Evolutionary conservation across 2,113 vertebrate genomes (phyloP).

Genomic region (Atherinomorus stipes): DNA sequence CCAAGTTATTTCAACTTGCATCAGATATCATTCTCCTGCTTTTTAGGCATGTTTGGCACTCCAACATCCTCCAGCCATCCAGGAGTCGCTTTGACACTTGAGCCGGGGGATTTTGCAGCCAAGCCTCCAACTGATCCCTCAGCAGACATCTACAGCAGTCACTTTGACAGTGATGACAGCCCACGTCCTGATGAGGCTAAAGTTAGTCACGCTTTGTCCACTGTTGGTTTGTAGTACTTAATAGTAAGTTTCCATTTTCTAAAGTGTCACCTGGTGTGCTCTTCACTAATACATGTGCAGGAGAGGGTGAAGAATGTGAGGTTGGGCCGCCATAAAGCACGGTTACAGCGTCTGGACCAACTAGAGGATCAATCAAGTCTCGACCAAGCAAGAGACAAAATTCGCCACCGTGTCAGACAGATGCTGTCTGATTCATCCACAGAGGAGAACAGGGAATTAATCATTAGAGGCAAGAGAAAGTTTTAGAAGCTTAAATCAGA

Average conservation of each 20-base stretch:
- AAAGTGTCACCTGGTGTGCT: background rate
- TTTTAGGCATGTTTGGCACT: conserved; percentile 87
- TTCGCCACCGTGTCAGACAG: conserved; percentile 76
- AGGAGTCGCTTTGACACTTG: conserved; percentile 61
- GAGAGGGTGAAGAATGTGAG: conserved; percentile 82
- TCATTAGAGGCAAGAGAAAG: conserved; percentile 62
- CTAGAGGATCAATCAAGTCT: conserved; percentile 54
- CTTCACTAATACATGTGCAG: conserved; percentile 64
- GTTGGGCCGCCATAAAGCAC: conserved; percentile 84
- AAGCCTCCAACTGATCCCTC: conserved; percentile 68
- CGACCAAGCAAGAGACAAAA: conserved; percentile 75
- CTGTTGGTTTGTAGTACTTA: background rate
- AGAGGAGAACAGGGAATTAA: conserved; percentile 36
- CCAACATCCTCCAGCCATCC: conserved; percentile 57
- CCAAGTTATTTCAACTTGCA: background rate
- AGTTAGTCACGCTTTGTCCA: conserved; percentile 50
- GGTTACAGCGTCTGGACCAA: conserved; percentile 81
- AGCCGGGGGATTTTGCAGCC: conserved; percentile 70
- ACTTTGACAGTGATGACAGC: conserved; percentile 56
- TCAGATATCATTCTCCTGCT: background rate
- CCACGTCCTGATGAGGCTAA: conserved; percentile 73
- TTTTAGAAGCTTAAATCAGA: background rate
- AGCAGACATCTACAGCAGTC: conserved; percentile 75
- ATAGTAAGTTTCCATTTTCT: background rate
- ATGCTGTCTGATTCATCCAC: conserved; percentile 72